Evolutionary conservation across 2,888 invertebrate genomes (phyloP).

Genomic region (Xylophagus ater): DNA sequence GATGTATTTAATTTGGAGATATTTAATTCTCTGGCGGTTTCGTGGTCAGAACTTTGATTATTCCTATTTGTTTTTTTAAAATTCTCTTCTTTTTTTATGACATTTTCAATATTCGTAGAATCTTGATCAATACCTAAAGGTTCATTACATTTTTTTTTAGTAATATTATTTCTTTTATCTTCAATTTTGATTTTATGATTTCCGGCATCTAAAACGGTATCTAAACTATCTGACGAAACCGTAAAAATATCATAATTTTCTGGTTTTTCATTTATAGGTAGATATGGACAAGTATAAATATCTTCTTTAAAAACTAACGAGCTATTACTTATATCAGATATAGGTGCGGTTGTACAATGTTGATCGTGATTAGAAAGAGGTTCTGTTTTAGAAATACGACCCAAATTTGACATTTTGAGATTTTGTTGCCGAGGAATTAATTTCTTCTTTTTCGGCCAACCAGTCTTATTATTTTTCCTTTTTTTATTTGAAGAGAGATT

Average conservation of each 20-base stretch:
- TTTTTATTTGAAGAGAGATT: slow-evolving; percentile 18
- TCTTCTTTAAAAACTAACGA: no score
- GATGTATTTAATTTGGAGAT: not conserved
- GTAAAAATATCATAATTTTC: slow-evolving; percentile 38
- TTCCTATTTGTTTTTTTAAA: not conserved
- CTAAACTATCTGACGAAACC: slow-evolving; percentile 37
- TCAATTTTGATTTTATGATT: slow-evolving; percentile 22
- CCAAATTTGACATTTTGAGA: slow-evolving; percentile 4
- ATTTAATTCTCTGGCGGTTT: slow-evolving; percentile 4
- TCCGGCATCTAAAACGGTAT: slow-evolving; percentile 36
- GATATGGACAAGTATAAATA: slow-evolving; percentile 1
- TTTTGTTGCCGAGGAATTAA: slow-evolving; percentile 19
- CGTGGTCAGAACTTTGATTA: slow-evolving; percentile 1
- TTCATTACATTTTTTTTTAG: not conserved
- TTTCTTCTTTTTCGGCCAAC: slow-evolving; percentile 53
- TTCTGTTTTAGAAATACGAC: slow-evolving; percentile 18
- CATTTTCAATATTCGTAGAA: not conserved
- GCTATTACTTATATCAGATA: no score
- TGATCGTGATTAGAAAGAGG: no score
- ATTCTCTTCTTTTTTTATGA: not conserved
- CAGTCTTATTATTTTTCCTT: slow-evolving; percentile 61
- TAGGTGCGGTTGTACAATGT: no score
- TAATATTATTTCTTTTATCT: slow-evolving; percentile 16
- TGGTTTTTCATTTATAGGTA: slow-evolving; percentile 35
- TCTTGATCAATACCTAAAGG: not conserved